phyloP scores from a whole-genome alignment of 2,113 vertebrate genomes.

The Ifrita kowaldi region DNA sequence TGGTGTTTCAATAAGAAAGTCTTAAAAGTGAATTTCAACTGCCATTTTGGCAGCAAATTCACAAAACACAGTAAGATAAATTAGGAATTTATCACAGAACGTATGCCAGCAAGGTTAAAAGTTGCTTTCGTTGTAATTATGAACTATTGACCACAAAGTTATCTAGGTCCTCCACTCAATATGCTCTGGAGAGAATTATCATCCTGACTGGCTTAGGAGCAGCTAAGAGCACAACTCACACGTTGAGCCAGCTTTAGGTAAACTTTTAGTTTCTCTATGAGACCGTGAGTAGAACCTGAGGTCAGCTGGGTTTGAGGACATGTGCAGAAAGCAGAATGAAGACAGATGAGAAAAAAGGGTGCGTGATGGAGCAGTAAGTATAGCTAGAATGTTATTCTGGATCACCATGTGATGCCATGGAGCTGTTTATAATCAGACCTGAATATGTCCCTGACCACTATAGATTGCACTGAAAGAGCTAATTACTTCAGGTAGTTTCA shows the following conservation, averaged over 20 bases:
- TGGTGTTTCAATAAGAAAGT: neutral
- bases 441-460: neutral
- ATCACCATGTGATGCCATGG: neutral
- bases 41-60: neutral
- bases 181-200: neutral
- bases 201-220: neutral
- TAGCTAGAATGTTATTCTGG: neutral
- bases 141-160: neutral
- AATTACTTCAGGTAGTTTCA: neutral
- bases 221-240: neutral
- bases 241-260: neutral
- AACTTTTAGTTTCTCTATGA: neutral
- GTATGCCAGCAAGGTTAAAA: neutral
- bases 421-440: neutral
- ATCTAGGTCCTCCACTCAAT: neutral
- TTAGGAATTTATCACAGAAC: neutral
- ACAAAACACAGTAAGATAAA: neutral
- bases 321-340: neutral
- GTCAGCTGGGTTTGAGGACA: neutral
- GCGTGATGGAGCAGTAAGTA: neutral
- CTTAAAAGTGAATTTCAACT: neutral
- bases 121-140: neutral
- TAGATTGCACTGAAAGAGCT: neutral
- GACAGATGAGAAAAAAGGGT: neutral
- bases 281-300: neutral